These are phyloP conservation scores for Xenopus petersii DNA, from an alignment of 2,797 vertebrate genomes.

Conservation along the genomic window DNA sequence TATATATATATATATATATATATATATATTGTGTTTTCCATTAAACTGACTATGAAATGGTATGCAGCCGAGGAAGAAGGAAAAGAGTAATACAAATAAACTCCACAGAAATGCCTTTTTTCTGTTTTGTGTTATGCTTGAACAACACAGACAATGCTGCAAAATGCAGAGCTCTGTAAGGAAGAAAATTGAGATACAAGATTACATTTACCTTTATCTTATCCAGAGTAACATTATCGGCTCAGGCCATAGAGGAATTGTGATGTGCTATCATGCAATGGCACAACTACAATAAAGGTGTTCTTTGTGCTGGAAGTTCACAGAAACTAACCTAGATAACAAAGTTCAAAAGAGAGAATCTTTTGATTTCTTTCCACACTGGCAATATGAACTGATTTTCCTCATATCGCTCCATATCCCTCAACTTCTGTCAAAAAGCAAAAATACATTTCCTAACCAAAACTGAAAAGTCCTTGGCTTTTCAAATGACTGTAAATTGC, in stretches of 20 bases:
- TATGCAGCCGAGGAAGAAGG: neutral
- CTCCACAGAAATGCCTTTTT: slow-evolving; percentile 41
- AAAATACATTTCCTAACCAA: slow-evolving; percentile 77
- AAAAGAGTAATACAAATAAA: slow-evolving; percentile 35
- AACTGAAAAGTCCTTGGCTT: slow-evolving; percentile 86
- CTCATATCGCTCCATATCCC: slow-evolving; percentile 53
- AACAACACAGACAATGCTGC: slow-evolving; percentile 50
- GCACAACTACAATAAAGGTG: slow-evolving; percentile 56
- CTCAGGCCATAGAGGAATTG: slow-evolving; percentile 55
- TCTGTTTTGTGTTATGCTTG: slow-evolving; percentile 51
- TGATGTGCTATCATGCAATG: slow-evolving; percentile 56
- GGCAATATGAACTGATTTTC: slow-evolving; percentile 53
- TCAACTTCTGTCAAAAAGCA: slow-evolving; percentile 68
- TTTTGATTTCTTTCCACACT: slow-evolving; percentile 59
- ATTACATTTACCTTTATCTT: slow-evolving; percentile 63
- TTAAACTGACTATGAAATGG: neutral
- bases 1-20: no score
- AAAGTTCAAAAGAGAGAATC: slow-evolving; percentile 53
- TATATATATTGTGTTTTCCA: neutral
- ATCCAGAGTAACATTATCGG: slow-evolving; percentile 60
- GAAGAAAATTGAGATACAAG: slow-evolving; percentile 54
- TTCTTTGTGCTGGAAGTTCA: slow-evolving; percentile 55
- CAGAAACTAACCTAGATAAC: slow-evolving; percentile 62
- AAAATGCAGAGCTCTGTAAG: slow-evolving; percentile 58
- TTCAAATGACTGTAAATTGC: slow-evolving; percentile 81